Conservation (phyloP, 2,797 vertebrate genomes). For the Melanotaenia trifasciata region DNA sequence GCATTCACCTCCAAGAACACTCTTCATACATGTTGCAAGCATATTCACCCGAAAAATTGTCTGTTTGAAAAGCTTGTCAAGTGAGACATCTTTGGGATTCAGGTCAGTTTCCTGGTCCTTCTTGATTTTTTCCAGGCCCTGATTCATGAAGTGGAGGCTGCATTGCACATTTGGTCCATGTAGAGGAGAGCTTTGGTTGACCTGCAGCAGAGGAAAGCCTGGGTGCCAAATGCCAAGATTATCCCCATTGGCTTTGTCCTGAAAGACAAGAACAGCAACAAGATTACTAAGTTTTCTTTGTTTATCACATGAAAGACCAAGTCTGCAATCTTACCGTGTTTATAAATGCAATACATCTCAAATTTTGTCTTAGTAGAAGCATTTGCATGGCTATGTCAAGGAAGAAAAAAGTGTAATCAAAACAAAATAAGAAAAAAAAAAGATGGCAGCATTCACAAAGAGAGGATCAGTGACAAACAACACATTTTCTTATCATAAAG, state of each 20-base stretch:
- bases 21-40: slow-evolving; percentile 4
- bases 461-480: not conserved
- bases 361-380: not conserved
- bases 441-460: no score
- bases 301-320: not conserved
- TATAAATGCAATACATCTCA: not conserved
- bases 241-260: slow-evolving; percentile 67
- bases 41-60: fast-evolving
- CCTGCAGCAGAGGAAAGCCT: slow-evolving; percentile 61
- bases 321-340: not conserved
- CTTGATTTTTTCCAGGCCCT: slow-evolving; percentile 49
- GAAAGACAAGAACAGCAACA: not conserved
- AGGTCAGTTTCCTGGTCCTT: slow-evolving; percentile 62
- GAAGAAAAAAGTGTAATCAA: not conserved
- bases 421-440: not conserved
- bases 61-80: slow-evolving; percentile 7
- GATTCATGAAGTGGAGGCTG: slow-evolving; percentile 62
- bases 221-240: slow-evolving; percentile 51
- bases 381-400: not conserved
- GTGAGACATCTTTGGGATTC: slow-evolving; percentile 36
- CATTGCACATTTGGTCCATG: slow-evolving; percentile 42
- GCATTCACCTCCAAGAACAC: slow-evolving; percentile 25
- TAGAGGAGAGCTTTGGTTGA: not conserved
- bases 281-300: not conserved
- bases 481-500: not conserved